These are phyloP conservation scores for Hippocampus kuda DNA, from an alignment of 2,797 vertebrate species.

Conservation along the genomic window DNA sequence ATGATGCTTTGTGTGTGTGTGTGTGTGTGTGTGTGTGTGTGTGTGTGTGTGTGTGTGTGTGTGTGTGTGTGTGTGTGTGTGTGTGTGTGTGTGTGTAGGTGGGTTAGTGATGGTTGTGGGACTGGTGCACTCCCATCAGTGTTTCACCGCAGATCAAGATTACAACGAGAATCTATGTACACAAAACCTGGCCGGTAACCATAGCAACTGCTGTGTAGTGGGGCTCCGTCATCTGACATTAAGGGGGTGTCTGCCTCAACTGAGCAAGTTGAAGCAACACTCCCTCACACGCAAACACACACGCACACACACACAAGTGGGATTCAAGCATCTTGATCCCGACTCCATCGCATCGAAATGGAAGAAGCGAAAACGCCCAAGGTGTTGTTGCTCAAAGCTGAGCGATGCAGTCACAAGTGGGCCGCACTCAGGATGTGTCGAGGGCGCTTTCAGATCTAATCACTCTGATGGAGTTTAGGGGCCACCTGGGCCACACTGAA, in stretches of 20 bases:
- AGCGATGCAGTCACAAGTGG: background rate
- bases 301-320: conserved; percentile 19
- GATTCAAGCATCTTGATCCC: conserved; percentile 28
- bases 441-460: background rate
- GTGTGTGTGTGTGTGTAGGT: conserved; percentile 14
- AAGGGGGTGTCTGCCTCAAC: conserved; percentile 49
- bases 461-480: background rate
- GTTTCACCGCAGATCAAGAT: conserved; percentile 60
- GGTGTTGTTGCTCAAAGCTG: conserved; percentile 8
- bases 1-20: too few species aligned
- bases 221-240: conserved; percentile 56
- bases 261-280: conserved; percentile 28
- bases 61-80: background rate
- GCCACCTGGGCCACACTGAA: background rate
- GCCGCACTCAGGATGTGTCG: background rate
- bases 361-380: conserved; percentile 20
- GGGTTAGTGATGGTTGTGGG: conserved; percentile 27
- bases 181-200: conserved; percentile 60
- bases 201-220: conserved; percentile 68
- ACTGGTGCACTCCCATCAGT: conserved; percentile 34
- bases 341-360: conserved; percentile 19
- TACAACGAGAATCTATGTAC: conserved; percentile 52
- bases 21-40: too few species aligned
- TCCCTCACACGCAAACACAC: conserved; percentile 11
- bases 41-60: conserved; percentile 7